These are phyloP conservation scores for Corydoras sp. DNA, from an alignment of 2,113 vertebrate species.

Conservation along the genomic window DNA sequence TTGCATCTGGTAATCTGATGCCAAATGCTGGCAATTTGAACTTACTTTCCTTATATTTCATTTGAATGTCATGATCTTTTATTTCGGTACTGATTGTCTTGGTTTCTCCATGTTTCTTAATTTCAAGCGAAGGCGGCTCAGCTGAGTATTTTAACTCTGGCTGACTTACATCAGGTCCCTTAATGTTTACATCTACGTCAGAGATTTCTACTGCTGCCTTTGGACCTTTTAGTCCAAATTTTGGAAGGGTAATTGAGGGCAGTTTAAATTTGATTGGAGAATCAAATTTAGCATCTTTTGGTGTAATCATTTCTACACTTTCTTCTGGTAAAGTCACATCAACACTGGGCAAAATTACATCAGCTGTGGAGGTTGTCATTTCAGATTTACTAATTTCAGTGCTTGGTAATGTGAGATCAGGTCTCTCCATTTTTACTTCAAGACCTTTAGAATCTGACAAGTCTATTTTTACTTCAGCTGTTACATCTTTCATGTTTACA, in stretches of 20 bases:
- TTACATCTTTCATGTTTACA: constrained; percentile 11
- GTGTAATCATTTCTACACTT: constrained; percentile 37
- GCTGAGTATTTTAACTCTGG: constrained; percentile 6
- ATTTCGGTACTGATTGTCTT: background rate
- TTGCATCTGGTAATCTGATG: constrained; percentile 27
- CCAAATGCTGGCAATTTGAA: constrained; percentile 34
- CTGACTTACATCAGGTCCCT: constrained; percentile 13
- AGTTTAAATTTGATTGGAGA: no score
- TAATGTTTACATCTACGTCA: constrained; percentile 5
- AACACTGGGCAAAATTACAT: constrained; percentile 34
- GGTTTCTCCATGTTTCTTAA: background rate
- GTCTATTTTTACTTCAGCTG: background rate
- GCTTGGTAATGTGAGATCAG: constrained; percentile 47
- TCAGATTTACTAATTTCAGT: constrained; percentile 54
- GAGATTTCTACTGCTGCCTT: constrained; percentile 19
- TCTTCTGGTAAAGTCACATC: constrained; percentile 35
- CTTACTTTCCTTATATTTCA: constrained; percentile 24
- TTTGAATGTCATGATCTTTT: background rate
- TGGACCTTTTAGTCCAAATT: constrained; percentile 14
- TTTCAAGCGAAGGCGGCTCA: background rate
- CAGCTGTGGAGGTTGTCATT: constrained; percentile 29
- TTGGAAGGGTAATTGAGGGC: background rate
- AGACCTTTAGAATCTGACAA: constrained; percentile 29
- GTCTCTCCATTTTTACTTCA: constrained; percentile 50
- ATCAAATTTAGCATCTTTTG: constrained; percentile 19